These are phyloP conservation scores for Caenorhabditis latens DNA, from an alignment of 1,140 invertebrate genomes.

Conservation along the genomic window DNA sequence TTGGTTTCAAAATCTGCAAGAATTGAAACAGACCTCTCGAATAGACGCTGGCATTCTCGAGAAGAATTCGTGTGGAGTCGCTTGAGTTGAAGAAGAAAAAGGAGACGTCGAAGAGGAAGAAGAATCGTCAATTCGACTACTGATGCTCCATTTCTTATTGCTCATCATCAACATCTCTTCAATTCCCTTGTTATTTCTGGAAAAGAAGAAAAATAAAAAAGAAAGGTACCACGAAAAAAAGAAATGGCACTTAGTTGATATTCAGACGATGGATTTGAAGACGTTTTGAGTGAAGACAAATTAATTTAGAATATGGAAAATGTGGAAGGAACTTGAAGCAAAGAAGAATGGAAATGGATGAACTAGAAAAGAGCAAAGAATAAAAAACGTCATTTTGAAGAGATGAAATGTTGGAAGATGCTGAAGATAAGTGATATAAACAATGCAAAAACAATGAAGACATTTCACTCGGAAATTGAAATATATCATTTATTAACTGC, in stretches of 20 bases:
- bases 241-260: background rate
- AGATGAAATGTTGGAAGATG: no score
- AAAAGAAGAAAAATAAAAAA: background rate
- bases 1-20: no score
- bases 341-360: no score
- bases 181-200: background rate
- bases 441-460: no score
- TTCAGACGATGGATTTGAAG: background rate
- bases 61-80: background rate
- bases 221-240: background rate
- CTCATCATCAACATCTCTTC: conserved; percentile 9
- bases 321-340: no score
- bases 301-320: background rate
- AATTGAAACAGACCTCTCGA: no score
- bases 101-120: background rate
- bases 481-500: no score
- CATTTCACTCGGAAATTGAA: no score
- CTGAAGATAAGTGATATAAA: no score
- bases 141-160: background rate
- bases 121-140: background rate
- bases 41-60: no score
- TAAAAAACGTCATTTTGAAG: no score
- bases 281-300: background rate
- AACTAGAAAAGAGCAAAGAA: no score
- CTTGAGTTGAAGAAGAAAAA: background rate